A percentile compares a stretch with the other conserved stretches of the same genome.
These are phyloP conservation scores for Taxidea taxus DNA, from an alignment of 2,113 vertebrate genomes.

Conservation along the genomic window DNA sequence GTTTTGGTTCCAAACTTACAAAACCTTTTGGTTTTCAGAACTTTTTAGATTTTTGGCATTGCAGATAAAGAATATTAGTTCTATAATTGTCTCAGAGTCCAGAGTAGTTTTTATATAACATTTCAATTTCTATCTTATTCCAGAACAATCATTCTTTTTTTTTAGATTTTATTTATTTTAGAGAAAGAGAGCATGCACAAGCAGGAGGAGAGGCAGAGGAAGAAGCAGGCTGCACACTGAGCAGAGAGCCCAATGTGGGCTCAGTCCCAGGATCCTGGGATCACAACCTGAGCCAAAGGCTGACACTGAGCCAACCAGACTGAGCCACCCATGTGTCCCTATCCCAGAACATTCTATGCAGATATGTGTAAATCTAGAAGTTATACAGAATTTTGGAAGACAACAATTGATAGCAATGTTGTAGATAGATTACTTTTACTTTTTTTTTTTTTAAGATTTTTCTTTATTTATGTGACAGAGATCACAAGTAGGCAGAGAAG, in stretches of 20 bases:
- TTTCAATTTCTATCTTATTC: conserved; percentile 24
- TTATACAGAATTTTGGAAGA: neutral
- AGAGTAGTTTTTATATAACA: neutral
- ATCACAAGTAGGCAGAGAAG: no score
- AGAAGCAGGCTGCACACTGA: no score
- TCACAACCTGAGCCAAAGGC: no score
- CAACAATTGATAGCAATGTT: neutral
- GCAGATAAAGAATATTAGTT: neutral
- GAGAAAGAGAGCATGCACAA: no score
- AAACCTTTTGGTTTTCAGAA: neutral
- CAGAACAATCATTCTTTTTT: neutral
- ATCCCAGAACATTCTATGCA: neutral
- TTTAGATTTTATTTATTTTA: no score
- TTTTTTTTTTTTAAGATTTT: no score
- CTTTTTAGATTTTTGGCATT: neutral
- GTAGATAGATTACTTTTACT: conserved; percentile 16
- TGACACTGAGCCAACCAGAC: neutral
- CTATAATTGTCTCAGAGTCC: neutral
- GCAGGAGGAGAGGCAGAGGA: no score
- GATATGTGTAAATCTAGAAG: neutral
- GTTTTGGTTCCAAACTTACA: neutral
- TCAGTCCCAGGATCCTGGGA: no score
- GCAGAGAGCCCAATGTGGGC: no score
- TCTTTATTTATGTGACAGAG: no score
- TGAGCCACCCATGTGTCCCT: neutral